phyloP scores from a whole-genome alignment of 2,888 invertebrate genomes.

The Amiota communis region DNA sequence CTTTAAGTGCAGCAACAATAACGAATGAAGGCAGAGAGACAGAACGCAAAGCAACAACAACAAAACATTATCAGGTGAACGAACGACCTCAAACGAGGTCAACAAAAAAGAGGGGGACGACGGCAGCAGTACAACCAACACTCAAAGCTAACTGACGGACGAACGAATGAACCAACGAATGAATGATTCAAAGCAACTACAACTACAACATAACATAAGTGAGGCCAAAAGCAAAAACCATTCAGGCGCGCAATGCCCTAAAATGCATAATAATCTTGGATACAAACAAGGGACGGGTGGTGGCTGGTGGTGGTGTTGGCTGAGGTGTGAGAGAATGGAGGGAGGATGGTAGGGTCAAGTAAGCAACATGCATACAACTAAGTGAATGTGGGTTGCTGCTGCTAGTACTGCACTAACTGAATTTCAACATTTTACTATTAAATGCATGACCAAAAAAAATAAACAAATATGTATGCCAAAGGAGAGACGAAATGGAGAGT shows the following conservation, averaged over 20 bases:
- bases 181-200: not conserved
- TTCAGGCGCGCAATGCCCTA: conserved; percentile 9
- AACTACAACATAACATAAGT: not conserved
- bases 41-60: not conserved
- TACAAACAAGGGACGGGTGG: not conserved
- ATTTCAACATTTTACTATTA: not conserved
- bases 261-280: conserved; percentile 13
- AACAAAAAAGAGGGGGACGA: conserved; percentile 35
- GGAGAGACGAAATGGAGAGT: too few species aligned
- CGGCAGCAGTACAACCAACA: conserved; percentile 27
- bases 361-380: not conserved
- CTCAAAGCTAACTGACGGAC: conserved; percentile 25
- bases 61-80: conserved; percentile 54
- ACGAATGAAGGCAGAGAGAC: not conserved
- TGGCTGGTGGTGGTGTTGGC: too few species aligned
- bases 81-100: conserved; percentile 70
- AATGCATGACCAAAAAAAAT: not conserved
- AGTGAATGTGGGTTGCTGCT: not conserved
- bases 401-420: not conserved
- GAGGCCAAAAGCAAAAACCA: conserved; percentile 16
- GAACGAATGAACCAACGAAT: conserved; percentile 5
- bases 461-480: too few species aligned
- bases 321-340: too few species aligned
- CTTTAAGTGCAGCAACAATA: conserved; percentile 38
- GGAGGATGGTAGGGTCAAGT: not conserved